Conservation (phyloP, 2,797 vertebrate species). For the Premnoplex brunnescens region DNA sequence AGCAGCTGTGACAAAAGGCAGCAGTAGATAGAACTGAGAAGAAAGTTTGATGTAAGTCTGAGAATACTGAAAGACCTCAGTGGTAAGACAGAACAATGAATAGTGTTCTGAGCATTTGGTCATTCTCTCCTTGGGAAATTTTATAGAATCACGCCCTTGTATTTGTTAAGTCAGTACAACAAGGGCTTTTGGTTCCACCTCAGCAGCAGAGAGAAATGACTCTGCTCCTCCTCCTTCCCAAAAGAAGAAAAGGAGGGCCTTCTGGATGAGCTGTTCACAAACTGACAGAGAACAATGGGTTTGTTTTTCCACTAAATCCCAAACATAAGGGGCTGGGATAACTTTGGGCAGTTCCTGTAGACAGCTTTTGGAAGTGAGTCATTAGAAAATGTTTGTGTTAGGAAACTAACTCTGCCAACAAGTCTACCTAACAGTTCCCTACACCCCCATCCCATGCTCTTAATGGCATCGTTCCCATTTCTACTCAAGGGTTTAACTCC, state of each 20-base stretch:
- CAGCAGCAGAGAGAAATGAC: not conserved
- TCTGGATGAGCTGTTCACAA: not conserved
- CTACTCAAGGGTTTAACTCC: not conserved
- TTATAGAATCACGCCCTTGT: not conserved
- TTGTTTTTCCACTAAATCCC: slow-evolving; percentile 41
- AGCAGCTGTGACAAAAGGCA: not conserved
- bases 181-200: not conserved
- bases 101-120: not conserved
- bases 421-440: not conserved
- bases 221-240: not conserved
- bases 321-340: slow-evolving; percentile 23
- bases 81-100: not conserved
- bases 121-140: not conserved
- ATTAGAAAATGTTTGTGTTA: slow-evolving; percentile 51
- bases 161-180: not conserved
- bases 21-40: not conserved
- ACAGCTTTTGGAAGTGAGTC: slow-evolving; percentile 56
- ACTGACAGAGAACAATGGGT: not conserved
- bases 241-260: not conserved
- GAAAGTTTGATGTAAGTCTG: not conserved
- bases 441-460: not conserved
- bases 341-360: slow-evolving; percentile 40
- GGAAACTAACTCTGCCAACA: slow-evolving; percentile 35
- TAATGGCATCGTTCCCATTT: not conserved
- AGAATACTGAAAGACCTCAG: not conserved